Evolutionary conservation across 35 echinoderm and acorn worm species (phyloP).

Genomic region (Holothuria glaberrima): DNA sequence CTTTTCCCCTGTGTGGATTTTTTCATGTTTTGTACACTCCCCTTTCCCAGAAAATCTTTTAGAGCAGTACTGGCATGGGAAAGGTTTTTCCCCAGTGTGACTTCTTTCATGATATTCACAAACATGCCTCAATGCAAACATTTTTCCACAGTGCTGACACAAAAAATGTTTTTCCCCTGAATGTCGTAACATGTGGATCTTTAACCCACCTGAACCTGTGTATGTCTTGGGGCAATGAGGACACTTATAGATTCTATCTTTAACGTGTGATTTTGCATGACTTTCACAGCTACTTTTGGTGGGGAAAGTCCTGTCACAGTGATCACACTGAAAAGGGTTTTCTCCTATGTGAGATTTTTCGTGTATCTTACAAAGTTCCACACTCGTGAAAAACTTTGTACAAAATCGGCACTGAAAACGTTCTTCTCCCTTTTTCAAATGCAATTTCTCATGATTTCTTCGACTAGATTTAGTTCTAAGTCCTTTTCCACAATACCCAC

Average conservation of each 20-base stretch:
- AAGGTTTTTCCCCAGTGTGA: slow-evolving; percentile 39
- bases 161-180: slow-evolving; percentile 17
- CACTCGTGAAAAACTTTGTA: no score
- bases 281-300: no score
- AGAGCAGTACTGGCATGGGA: slow-evolving; percentile 40
- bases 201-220: neutral
- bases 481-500: no score
- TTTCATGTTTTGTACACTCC: neutral
- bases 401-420: no score
- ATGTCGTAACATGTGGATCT: neutral
- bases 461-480: no score
- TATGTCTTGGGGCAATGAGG: neutral
- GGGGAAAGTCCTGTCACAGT: no score
- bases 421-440: no score
- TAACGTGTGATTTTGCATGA: neutral
- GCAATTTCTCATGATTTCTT: no score
- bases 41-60: neutral
- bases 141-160: slow-evolving; percentile 40
- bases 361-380: no score
- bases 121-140: neutral
- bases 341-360: no score
- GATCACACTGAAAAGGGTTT: no score
- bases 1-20: slow-evolving; percentile 16
- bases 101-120: slow-evolving; percentile 16
- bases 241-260: neutral